Evolutionary conservation across 2,797 vertebrate genomes (phyloP), one percentile per base, ranked within the genome.

Genomic region (Brachyrhaphis roseni): DNA sequence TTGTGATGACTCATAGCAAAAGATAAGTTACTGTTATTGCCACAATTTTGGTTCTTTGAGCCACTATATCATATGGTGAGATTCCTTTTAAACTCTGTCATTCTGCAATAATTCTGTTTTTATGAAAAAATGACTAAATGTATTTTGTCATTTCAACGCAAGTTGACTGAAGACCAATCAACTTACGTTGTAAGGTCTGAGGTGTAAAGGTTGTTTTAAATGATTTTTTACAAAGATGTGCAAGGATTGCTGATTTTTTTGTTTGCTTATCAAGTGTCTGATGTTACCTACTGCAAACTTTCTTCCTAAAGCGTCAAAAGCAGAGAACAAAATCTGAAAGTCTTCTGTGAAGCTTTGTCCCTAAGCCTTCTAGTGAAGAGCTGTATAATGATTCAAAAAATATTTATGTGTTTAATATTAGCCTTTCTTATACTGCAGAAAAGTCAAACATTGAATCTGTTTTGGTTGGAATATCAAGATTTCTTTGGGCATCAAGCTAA

Each of bases 351-450:
- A 80, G 66, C 72, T 76, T 51, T 74, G 72, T 76, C 75, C 70
- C 39, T 31, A 62, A 76, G 78, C 74, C 76, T 16, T 68, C 18
- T 15, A 39, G 18, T 34, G 26, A 31, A 57, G 49, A 39, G 53
- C 2, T 34, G 53, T 1, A 23, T 72, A 62, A 81, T 74, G 5
- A 79, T 72, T 15, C 59, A 20, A 57, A 45, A 45, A 47, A 45
- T 76, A 85, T 78, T 59, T 78, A 74, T 1, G 72, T 81, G 73
- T 76, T 82, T 57, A 47, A 78, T 79, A 68, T 72, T 13, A n/a
- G 43, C 41, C 70, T 66, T 26, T 34, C 80, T 71, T 73, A 10
- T 43, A 26, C 28, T 80, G 72, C 78, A 51, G 41, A 36, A 51
- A 66, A 74, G 75, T 77, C 64, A 77, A 80, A 72, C 46, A 76